Evolutionary conservation across 2,113 vertebrate species (phyloP).

Genomic region (Uropsilus gracilis): DNA sequence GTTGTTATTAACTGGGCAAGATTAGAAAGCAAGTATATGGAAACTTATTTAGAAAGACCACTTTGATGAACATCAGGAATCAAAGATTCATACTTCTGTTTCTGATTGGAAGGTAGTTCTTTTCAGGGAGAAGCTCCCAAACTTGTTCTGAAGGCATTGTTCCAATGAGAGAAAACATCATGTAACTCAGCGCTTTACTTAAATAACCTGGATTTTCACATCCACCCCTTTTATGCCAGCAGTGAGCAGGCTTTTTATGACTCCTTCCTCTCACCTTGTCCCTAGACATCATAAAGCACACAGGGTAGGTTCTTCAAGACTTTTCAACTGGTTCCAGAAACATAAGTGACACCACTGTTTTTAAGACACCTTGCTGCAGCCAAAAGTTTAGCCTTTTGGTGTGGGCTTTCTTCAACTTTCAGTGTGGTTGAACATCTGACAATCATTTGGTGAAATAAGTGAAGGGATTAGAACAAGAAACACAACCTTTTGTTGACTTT

Average conservation of each 20-base stretch:
- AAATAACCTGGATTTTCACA: not conserved
- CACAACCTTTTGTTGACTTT: conserved; percentile 75
- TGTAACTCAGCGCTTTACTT: not conserved
- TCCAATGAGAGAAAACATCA: not conserved
- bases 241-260: not conserved
- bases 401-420: conserved; percentile 66
- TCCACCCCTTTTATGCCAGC: not conserved
- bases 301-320: not conserved
- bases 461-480: conserved; percentile 76
- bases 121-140: not conserved
- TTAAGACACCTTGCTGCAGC: conserved; percentile 42
- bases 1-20: not conserved
- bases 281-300: not conserved
- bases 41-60: not conserved
- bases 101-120: not conserved
- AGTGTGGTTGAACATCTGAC: conserved; percentile 76
- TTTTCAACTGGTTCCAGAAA: conserved; percentile 49
- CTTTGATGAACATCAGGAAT: not conserved
- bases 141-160: not conserved
- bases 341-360: not conserved
- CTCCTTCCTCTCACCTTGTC: not conserved
- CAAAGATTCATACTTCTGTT: not conserved
- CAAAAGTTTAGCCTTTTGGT: conserved; percentile 28
- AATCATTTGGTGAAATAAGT: conserved; percentile 77
- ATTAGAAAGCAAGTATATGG: not conserved